Evolutionary conservation across 2,888 invertebrate species (phyloP).

Genomic region (Drosophila mimica): DNA sequence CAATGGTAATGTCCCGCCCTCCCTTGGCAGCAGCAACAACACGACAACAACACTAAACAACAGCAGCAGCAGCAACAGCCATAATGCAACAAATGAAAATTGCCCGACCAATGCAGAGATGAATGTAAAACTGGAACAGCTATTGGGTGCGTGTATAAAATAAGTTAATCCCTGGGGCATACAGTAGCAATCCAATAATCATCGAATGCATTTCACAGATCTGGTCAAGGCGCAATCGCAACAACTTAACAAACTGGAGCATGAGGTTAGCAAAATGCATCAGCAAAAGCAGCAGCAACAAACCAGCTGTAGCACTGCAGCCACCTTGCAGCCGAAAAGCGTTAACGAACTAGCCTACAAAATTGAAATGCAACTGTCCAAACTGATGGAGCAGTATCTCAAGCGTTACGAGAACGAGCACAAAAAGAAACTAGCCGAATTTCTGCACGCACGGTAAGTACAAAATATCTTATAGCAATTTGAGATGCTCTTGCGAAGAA

Average conservation of each 20-base stretch:
- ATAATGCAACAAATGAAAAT: slow-evolving; percentile 42
- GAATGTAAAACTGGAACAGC: slow-evolving; percentile 80
- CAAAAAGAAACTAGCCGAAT: slow-evolving; percentile 81
- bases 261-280: slow-evolving; percentile 82
- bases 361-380: slow-evolving; percentile 83
- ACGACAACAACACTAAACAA: slow-evolving; percentile 50
- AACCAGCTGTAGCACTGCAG: slow-evolving; percentile 47
- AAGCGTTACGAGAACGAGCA: slow-evolving; percentile 84
- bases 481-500: neutral
- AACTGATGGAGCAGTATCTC: slow-evolving; percentile 84
- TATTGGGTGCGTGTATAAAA: slow-evolving; percentile 76
- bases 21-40: slow-evolving; percentile 58
- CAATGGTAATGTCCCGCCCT: slow-evolving; percentile 69
- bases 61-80: slow-evolving; percentile 45
- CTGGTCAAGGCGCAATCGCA: slow-evolving; percentile 85
- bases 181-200: neutral
- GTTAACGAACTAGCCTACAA: slow-evolving; percentile 82
- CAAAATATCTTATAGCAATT: neutral
- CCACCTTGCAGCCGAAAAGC: slow-evolving; percentile 67
- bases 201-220: slow-evolving; percentile 79
- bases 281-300: slow-evolving; percentile 50
- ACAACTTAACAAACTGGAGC: slow-evolving; percentile 86
- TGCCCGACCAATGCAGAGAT: slow-evolving; percentile 55
- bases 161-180: too few species aligned
- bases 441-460: slow-evolving; percentile 81